Base-by-base conservation (phyloP, 2,888 invertebrate species). In the Troides oblongomaculatus region DNA sequence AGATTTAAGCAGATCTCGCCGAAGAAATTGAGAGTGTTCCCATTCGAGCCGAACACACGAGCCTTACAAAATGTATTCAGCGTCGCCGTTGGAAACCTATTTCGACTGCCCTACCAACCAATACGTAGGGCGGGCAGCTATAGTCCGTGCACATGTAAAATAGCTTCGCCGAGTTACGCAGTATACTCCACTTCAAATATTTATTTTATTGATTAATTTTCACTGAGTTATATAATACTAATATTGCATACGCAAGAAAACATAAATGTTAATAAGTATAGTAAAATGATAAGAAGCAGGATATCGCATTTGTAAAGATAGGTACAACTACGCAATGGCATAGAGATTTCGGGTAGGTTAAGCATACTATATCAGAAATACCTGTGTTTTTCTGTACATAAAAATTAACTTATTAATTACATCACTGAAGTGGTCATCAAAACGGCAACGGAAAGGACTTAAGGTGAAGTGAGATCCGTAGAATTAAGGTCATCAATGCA, bases 131-230 rank as follows among this genome's bases (percentile, higher is more conserved):
- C 84, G 88, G 88, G 83, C 86, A 85, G 88, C 89, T 87, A 88
- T 86, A 89, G 90, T 85, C 88, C 85, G 84, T 88, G 89, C 89
- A 91, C 92, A 92, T 92, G 92, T 92, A 92, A 92, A 92, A 91
- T 90, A 92, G 91, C 86, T 86, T 78, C 78, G 78, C 66, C 73
- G 70, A 74, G 76, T 36, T 62, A 43, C n/a, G 77, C 68, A 79
- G 73, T 79, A 73, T 86, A 84, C 92, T 92, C 91, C 81, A 88
- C 89, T 81, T 80, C 0, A 25, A 64, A 67, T 69, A 62, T 67
- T 23, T 25, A 63, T 63, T 61, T 61, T 30, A 56, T 17, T 50
- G 10, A 5, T 14, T 14, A 14, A 18, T 14, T 50, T 50, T 18
- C 17, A 50, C 12, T 50, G 18, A 50, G 17, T 14, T 17, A 5